Evolutionary conservation across 2,113 vertebrate genomes (phyloP).

Genomic region (Campylorhamphus procurvoides): DNA sequence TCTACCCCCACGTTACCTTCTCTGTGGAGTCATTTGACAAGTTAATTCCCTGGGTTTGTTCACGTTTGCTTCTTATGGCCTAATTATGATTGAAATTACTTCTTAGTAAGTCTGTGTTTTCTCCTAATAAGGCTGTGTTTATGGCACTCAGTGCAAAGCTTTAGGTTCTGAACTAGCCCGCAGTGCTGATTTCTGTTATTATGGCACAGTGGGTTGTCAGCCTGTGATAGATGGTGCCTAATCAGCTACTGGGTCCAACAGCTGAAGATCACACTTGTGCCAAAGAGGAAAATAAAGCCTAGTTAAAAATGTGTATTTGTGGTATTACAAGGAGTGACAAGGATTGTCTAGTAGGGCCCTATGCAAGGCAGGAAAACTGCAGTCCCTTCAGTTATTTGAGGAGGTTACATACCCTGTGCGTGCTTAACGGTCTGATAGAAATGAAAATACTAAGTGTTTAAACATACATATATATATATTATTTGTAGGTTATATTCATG

Average conservation of each 20-base stretch:
- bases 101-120: neutral
- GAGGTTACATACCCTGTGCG: neutral
- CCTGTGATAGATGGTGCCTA: neutral
- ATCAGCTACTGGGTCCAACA: neutral
- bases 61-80: neutral
- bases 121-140: neutral
- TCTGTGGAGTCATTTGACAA: fast-evolving
- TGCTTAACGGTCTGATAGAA: neutral
- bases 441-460: neutral
- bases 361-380: neutral
- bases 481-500: neutral
- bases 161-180: neutral
- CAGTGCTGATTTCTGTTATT: neutral
- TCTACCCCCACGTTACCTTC: neutral
- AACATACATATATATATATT: neutral
- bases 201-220: neutral
- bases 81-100: neutral
- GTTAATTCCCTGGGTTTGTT: neutral
- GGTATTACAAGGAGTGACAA: neutral
- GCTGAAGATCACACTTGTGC: neutral
- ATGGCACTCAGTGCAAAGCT: neutral
- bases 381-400: neutral
- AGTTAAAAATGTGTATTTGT: neutral
- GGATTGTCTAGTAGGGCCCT: neutral
- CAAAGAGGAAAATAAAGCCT: neutral